Conservation (phyloP, 2,797 vertebrate genomes). For the Manis javanica region DNA sequence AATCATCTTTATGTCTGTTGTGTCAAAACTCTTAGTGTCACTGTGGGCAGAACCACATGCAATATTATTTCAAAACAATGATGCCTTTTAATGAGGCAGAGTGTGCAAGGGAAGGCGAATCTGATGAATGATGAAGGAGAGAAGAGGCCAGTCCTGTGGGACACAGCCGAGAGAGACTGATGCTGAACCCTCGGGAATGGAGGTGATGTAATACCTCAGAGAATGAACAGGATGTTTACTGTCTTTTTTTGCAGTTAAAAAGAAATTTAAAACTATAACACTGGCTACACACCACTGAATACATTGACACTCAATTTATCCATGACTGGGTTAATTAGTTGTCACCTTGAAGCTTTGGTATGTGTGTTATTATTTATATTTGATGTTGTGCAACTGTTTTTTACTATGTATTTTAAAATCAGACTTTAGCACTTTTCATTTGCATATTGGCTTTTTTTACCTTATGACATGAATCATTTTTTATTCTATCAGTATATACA, state of each 20-base stretch:
- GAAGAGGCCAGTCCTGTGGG: not conserved
- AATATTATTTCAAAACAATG: not conserved
- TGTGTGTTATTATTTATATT: not conserved
- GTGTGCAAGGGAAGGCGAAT: not conserved
- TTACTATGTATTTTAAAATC: not conserved
- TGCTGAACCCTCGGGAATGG: not conserved
- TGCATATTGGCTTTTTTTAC: not conserved
- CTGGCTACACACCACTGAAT: not conserved
- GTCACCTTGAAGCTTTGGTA: not conserved
- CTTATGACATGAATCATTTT: not conserved
- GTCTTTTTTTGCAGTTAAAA: not conserved
- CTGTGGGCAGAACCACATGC: not conserved
- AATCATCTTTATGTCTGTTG: not conserved
- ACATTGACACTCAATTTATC: not conserved
- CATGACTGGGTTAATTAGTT: not conserved
- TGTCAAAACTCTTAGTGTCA: not conserved
- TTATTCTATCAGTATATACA: not conserved
- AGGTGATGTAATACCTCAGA: conserved; percentile 30
- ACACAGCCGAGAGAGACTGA: not conserved
- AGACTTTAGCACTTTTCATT: not conserved
- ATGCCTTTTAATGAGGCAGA: not conserved
- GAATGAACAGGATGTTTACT: conserved; percentile 2
- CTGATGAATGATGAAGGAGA: not conserved
- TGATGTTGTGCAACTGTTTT: not conserved
- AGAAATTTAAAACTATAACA: not conserved